Evolutionary conservation across 2,888 invertebrate genomes (phyloP).

Genomic region (Drosophila meridionalis): DNA sequence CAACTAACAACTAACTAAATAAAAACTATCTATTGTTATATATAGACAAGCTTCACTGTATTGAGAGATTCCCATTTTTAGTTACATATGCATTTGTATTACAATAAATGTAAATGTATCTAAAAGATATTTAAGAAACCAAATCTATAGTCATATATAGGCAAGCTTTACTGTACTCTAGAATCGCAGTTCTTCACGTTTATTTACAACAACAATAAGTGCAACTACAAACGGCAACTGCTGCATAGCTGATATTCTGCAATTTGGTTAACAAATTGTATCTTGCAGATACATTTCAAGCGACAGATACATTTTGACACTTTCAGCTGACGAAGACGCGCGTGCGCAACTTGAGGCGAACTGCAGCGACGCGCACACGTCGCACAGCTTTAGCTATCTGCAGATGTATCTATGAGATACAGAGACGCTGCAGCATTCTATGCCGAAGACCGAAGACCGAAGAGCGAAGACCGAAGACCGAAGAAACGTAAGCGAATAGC

Average conservation of each 20-base stretch:
- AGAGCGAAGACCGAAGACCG: neutral
- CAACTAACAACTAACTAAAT: too few relatives aligned
- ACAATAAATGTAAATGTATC: neutral
- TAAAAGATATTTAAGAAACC: neutral
- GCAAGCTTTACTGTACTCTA: conserved; percentile 16
- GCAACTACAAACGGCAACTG: neutral
- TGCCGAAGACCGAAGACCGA: conserved; percentile 15
- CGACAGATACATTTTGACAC: conserved; percentile 30
- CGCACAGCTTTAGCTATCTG: conserved; percentile 8
- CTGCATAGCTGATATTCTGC: conserved; percentile 14
- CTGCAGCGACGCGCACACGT: conserved; percentile 39
- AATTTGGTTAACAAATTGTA: conserved; percentile 15
- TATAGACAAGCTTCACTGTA: neutral
- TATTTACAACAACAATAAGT: conserved; percentile 5
- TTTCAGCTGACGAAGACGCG: conserved; percentile 30
- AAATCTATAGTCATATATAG: too few relatives aligned
- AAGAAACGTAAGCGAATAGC: neutral
- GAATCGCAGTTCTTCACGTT: conserved; percentile 31
- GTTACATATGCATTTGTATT: neutral
- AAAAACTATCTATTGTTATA: too few relatives aligned
- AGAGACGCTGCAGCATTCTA: conserved; percentile 23
- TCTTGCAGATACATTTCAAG: conserved; percentile 35
- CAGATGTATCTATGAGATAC: conserved; percentile 34
- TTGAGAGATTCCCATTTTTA: too few relatives aligned
- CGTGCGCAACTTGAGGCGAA: conserved; percentile 39